Base-by-base conservation (phyloP, 2,797 vertebrate genomes). In the Thalassophryne amazonica region DNA sequence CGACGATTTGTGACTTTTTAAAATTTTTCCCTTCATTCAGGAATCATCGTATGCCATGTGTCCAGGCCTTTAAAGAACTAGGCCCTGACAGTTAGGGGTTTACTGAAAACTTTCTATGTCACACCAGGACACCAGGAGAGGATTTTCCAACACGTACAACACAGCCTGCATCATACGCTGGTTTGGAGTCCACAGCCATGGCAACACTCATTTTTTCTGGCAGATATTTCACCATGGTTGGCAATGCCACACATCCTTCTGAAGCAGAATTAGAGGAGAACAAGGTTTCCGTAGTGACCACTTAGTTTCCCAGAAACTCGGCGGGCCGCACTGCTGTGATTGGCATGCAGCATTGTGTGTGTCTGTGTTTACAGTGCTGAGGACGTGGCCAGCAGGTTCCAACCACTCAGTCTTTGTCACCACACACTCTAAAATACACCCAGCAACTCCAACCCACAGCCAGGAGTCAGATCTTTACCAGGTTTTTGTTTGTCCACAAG, bases 221-320 rank as follows among this genome's bases (percentile, higher is more conserved):
- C 46, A 48, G 34, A 55, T 22, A 56, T 53, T 24, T 21, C 35
- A 21, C 21, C 0, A 0, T 9, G 23, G 45, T 53, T 17, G 17
- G 39, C 43, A 10, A 59, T 41, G 52, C 35, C 45, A 51, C 59
- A 66, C 22, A 39, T 48, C 46, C 34, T 47, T 69, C 32, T 58
- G 13, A 37, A 28, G 59, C 16, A 61, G 18, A 61, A 62, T 16
- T 49, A 45, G 37, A 64, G 9, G 46, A 29, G 19, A 37, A 57
- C 20, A 7, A 13, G 37, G 74, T 80, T 78, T 55, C 80, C 30
- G 2, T 67, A 62, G 74, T 2, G 28, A 83, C 73, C 32, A 1
- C 42, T 38, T 38, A 15, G 49, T 76, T 58, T 77, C 73, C 66
- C 48, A 70, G 77, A 72, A 60, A 72, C 79, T 51, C 37, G 0